Evolutionary conservation across 2,113 vertebrate species (phyloP), one percentile per base, ranked within the genome.

Genomic region (Cyrtonyx montezumae): DNA sequence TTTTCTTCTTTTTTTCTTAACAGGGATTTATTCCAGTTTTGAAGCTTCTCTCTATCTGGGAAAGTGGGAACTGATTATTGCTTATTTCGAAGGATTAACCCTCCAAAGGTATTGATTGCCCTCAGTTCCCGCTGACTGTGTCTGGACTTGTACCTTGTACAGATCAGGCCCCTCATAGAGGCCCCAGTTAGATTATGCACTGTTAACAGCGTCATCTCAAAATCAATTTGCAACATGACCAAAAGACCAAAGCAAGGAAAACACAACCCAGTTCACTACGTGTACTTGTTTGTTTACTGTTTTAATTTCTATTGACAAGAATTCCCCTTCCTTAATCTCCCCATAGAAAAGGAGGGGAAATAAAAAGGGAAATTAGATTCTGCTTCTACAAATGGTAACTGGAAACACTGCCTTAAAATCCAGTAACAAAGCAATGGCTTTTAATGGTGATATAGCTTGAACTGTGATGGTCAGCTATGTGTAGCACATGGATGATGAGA

Each of bases 221-320:
- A 93, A 91, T 93, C 87, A 79, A 80, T 91, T 89, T 94, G 74
- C 32, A 53, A 58, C 14, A 13, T 71, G 75, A 96, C 77, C 21
- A 11, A 79, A 95, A 95, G 94, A 88, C 75, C 81, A 32, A 78
- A 94, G 90, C 87, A 83, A 89, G 87, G 42, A 79, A 83, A 79
- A 90, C 37, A 62, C 42, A 81, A 69, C 73, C 90, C 79, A 78
- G 49, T 73, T 97, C 36, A 63, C 36, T 19, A 51, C 58, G 59
- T 83, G 42, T 56, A 58, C 34, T 56, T 80, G 45, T 63, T 96
- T n/a, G 8, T 79, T 81, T 63, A 59, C 55, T 43, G 16, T 0
- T 88, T 85, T 82, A 67, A 82, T 83, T 82, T 87, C 59, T 77
- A 6, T 67, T 79, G 70, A 46, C 22, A 55, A 55, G 49, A 91